Evolutionary conservation across 2,888 invertebrate genomes (phyloP).

Genomic region (Brenthis daphne): DNA sequence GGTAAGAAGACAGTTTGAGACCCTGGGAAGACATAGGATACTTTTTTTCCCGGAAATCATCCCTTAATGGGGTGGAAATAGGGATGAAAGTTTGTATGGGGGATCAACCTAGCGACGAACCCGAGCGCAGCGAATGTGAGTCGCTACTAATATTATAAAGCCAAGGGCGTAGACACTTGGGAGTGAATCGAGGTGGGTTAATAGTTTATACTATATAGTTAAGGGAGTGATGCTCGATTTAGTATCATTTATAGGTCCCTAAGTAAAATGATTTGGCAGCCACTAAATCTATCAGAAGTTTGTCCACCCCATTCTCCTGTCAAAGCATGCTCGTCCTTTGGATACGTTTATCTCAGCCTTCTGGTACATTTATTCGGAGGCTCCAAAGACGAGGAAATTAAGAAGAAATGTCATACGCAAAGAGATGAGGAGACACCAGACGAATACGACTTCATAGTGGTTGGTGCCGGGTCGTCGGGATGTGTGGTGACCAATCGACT

Average conservation of each 20-base stretch:
- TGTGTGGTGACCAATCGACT: conserved; percentile 63
- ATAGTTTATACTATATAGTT: too few relatives aligned
- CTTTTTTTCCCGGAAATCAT: too few relatives aligned
- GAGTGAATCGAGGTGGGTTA: too few relatives aligned
- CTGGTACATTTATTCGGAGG: conserved; percentile 55
- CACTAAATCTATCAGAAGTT: conserved; percentile 41
- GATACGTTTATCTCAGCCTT: conserved; percentile 54
- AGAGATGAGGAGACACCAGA: background rate
- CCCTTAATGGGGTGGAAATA: too few relatives aligned
- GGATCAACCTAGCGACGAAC: too few relatives aligned
- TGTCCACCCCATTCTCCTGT: conserved; percentile 51
- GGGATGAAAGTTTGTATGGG: too few relatives aligned
- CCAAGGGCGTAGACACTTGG: too few relatives aligned
- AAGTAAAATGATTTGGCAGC: conserved; percentile 46
- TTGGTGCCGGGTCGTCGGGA: conserved; percentile 64
- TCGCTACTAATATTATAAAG: background rate
- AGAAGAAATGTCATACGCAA: conserved; percentile 15
- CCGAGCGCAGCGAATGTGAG: too few relatives aligned
- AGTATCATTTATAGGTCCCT: background rate
- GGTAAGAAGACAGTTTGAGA: too few relatives aligned
- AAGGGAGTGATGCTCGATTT: background rate
- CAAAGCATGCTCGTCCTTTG: conserved; percentile 56
- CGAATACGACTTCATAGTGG: conserved; percentile 64
- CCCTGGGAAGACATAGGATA: too few relatives aligned
- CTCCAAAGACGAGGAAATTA: conserved; percentile 47